A percentile compares a stretch with the other conserved stretches of the same genome.
phyloP scores from a whole-genome alignment of 2,888 invertebrate genomes.

The Epirrhoe tristata region DNA sequence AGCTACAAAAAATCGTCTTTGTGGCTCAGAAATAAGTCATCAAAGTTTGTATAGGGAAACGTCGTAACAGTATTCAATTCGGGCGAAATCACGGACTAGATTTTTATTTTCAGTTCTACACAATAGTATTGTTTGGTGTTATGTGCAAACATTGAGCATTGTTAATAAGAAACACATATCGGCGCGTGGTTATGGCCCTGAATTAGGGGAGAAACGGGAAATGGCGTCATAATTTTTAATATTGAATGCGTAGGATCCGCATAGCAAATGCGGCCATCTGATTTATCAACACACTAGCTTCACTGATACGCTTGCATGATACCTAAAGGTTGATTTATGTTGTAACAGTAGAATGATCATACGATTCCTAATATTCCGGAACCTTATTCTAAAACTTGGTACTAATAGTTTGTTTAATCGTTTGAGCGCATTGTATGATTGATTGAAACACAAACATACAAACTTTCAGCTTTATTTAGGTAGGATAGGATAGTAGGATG shows the following conservation, averaged over 20 bases:
- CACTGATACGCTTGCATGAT: neutral
- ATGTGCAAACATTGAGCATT: slow-evolving; percentile 49
- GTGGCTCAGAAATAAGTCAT: too few relatives aligned
- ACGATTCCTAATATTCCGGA: too few relatives aligned
- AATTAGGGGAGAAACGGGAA: slow-evolving; percentile 37
- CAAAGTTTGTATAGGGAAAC: too few relatives aligned
- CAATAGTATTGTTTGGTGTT: neutral
- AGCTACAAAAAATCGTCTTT: too few relatives aligned
- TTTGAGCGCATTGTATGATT: too few relatives aligned
- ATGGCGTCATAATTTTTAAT: slow-evolving; percentile 44
- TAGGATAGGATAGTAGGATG: too few relatives aligned
- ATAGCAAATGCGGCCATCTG: slow-evolving; percentile 24
- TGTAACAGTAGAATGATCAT: neutral
- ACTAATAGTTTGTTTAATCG: too few relatives aligned
- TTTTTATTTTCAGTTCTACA: slow-evolving; percentile 16
- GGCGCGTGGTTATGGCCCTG: slow-evolving; percentile 28
- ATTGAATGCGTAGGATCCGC: slow-evolving; percentile 38
- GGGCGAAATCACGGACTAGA: too few relatives aligned
- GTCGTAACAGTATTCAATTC: too few relatives aligned
- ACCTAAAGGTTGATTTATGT: neutral
- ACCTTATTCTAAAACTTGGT: too few relatives aligned
- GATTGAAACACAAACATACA: too few relatives aligned
- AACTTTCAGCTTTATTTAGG: too few relatives aligned
- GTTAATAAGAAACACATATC: slow-evolving; percentile 53
- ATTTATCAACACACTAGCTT: slow-evolving; percentile 9